A percentile compares a stretch with the other conserved stretches of the same genome.
Evolutionary conservation across 2,888 invertebrate species (phyloP).

Genomic region (Vandiemenella viatica): DNA sequence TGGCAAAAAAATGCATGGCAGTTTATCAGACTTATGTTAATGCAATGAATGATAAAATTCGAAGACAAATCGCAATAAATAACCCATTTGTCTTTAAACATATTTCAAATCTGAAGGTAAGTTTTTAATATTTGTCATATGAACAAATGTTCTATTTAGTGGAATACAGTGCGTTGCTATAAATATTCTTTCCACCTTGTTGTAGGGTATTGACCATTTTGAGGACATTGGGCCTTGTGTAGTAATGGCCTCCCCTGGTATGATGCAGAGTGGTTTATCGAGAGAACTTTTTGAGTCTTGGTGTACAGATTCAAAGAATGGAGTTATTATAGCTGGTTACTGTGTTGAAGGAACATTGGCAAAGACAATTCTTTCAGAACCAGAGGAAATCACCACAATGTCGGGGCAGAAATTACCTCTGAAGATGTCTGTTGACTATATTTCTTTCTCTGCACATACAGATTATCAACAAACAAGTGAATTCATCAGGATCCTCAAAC

Average conservation of each 20-base stretch:
- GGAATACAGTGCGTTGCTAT: too few species aligned
- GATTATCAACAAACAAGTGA: slow-evolving; percentile 96
- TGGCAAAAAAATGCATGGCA: slow-evolving; percentile 99
- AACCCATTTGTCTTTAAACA: slow-evolving; percentile 98
- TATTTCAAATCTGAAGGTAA: slow-evolving; percentile 79
- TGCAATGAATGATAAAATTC: slow-evolving; percentile 97
- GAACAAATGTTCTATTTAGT: too few species aligned
- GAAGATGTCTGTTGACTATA: slow-evolving; percentile 97
- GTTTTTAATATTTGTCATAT: too few species aligned
- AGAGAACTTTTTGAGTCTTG: slow-evolving; percentile 95
- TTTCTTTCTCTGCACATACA: slow-evolving; percentile 98
- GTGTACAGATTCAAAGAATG: slow-evolving; percentile 97
- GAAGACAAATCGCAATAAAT: slow-evolving; percentile 89
- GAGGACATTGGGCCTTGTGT: slow-evolving; percentile 99
- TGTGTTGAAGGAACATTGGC: slow-evolving; percentile 83
- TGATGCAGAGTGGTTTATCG: slow-evolving; percentile 98
- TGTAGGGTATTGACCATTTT: slow-evolving; percentile 92
- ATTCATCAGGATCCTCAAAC: slow-evolving; percentile 85
- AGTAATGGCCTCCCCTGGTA: slow-evolving; percentile 98
- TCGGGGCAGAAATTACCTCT: slow-evolving; percentile 89
- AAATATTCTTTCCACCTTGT: neutral
- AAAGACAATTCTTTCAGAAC: slow-evolving; percentile 89
- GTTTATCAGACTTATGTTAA: slow-evolving; percentile 99
- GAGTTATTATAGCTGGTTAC: slow-evolving; percentile 92
- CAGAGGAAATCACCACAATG: slow-evolving; percentile 92